Base-by-base conservation (phyloP, 2,797 vertebrate genomes). In the Sebastes steindachneri region DNA sequence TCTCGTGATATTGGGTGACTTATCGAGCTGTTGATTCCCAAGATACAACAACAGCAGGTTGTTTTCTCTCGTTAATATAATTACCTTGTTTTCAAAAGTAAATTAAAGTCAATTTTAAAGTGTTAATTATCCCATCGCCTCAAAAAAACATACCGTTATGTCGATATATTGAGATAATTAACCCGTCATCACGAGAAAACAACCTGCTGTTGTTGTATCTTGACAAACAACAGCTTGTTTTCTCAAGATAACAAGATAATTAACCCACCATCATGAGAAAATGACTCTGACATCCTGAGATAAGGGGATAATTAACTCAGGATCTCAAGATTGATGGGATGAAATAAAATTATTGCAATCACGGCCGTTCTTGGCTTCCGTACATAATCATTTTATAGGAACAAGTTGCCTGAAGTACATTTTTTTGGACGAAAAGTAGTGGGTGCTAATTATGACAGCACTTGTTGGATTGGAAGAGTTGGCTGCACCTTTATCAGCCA, bases 401-500 rank as follows among this genome's bases (percentile, higher is more conserved):
- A 67, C 25, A 66, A 75, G 65, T 65, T 37, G 21, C 65, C 65
- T 54, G 9, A 67, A 68, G 53, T 35, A n/a, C 21, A 62, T 57
- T 41, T 4, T 58, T 57, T 80, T 48, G 48, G 31, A 73, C 25
- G 68, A 71, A 55, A 15, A 31, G 5, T 37, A 64, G 74, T 54
- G 48, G 26, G 7, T 65, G 54, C 45, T 62, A 54, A 60, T 78
- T 19, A 60, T 15, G 12, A 31, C 9, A 41, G 41, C 7, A 37
- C 62, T 83, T 71, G 68, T 58, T 73, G 51, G 45, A 64, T 26
- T 81, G 35, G 25, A 75, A 28, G 66, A 75, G 45, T 64, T 65
- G 68, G 31, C 68, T 53, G 23, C 9, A 23, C 55, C 31, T 51
- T 75, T 77, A 77, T 57, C 55, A 58, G 33, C 66, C 73, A 77